Percentiles rank a stretch among this genome's conserved stretches.
Evolutionary conservation across 2,113 vertebrate genomes (phyloP).

Genomic region (Syngnathus floridae): DNA sequence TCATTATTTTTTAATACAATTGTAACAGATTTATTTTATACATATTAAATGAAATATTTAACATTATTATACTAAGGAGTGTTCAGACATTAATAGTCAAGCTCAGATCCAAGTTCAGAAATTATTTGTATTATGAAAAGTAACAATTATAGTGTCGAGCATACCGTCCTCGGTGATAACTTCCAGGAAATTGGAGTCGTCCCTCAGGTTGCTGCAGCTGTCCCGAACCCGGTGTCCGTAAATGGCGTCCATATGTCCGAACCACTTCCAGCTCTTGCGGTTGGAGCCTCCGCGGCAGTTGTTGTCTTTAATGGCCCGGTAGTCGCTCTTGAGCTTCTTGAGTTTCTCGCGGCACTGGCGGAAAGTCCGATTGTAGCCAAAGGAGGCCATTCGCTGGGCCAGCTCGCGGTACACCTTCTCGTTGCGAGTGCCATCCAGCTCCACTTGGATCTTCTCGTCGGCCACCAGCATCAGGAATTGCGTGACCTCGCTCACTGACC

Average conservation of each 20-base stretch:
- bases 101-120: too few species aligned
- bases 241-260: constrained; percentile 1
- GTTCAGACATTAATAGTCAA: too few species aligned
- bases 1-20: too few species aligned
- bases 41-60: too few species aligned
- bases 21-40: too few species aligned
- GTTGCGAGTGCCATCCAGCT: constrained; percentile 1
- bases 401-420: not conserved
- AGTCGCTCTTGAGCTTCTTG: constrained; percentile 4
- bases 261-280: not conserved
- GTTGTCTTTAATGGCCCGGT: not conserved
- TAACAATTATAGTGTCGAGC: not conserved
- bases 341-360: not conserved
- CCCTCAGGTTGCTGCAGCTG: not conserved
- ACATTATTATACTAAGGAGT: too few species aligned
- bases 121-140: too few species aligned
- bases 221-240: not conserved
- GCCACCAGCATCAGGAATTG: not conserved
- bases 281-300: too few species aligned
- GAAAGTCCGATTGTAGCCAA: not conserved
- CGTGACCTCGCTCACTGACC: constrained; percentile 1
- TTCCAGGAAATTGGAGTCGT: not conserved
- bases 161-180: not conserved
- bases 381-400: not conserved
- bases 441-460: not conserved